phyloP scores from a whole-genome alignment of 2,113 vertebrate genomes.

The Myrmophylax atrothorax region DNA sequence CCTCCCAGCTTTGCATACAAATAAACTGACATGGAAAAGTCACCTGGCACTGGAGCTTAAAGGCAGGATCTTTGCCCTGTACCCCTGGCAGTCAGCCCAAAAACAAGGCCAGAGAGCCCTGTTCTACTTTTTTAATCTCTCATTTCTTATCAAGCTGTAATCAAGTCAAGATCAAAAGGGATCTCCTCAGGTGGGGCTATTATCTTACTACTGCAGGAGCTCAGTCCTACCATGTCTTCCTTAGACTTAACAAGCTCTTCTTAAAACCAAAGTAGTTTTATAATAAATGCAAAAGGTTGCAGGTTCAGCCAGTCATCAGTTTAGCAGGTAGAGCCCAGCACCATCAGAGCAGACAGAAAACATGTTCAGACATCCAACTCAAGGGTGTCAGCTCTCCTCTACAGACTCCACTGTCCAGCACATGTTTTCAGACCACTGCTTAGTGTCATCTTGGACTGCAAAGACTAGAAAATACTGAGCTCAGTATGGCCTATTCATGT shows the following conservation, averaged over 20 bases:
- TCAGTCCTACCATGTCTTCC: neutral
- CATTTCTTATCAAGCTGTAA: neutral
- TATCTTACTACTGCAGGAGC: neutral
- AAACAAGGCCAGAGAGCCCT: neutral
- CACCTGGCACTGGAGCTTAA: neutral
- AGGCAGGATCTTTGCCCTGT: neutral
- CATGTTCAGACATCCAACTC: neutral
- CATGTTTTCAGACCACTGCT: neutral
- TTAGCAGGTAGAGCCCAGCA: neutral
- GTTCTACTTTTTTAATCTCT: neutral
- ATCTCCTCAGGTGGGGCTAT: neutral
- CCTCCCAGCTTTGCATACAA: neutral
- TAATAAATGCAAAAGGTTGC: neutral
- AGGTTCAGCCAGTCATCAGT: neutral
- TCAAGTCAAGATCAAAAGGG: neutral
- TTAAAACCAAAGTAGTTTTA: neutral
- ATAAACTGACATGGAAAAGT: neutral
- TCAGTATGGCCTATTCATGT: neutral
- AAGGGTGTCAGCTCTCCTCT: neutral
- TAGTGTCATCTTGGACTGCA: neutral
- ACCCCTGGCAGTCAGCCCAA: neutral
- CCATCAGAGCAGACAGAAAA: rapidly evolving
- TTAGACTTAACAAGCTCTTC: neutral
- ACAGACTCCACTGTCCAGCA: neutral
- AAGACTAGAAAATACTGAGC: neutral